Conservation (phyloP, 2,797 vertebrate genomes). For the Tenualosa thibaudeaui region DNA sequence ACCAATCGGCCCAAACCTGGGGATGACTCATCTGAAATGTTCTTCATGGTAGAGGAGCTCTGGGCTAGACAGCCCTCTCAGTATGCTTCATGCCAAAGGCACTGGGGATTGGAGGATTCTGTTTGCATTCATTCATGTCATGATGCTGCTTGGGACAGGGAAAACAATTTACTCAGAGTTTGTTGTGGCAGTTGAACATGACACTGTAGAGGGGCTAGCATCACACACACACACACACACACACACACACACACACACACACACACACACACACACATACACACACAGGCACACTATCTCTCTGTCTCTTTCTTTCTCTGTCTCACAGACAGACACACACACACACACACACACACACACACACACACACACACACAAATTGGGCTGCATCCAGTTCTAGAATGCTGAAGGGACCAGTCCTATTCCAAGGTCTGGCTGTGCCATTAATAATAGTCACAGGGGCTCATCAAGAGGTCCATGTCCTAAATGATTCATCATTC, state of each 20-base stretch:
- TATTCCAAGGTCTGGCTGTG: not conserved
- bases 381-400: not conserved
- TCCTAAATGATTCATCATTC: constrained; percentile 3
- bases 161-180: not conserved
- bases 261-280: constrained; percentile 22
- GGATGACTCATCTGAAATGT: not conserved
- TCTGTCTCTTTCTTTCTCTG: not conserved
- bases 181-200: constrained; percentile 2
- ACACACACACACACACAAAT: constrained; percentile 12
- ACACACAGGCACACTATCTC: too few relatives aligned
- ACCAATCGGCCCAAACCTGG: not conserved
- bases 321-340: not conserved
- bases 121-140: not conserved
- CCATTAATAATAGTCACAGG: not conserved
- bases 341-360: not conserved
- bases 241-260: constrained; percentile 13
- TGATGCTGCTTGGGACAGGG: not conserved
- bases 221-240: constrained; percentile 27
- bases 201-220: not conserved
- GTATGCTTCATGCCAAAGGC: too few relatives aligned
- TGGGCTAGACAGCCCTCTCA: too few relatives aligned
- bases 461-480: not conserved
- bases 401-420: not conserved
- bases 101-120: too few relatives aligned
- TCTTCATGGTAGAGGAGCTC: not conserved